These are phyloP conservation scores for Sebastes kiyomatsui DNA, from an alignment of 2,797 vertebrate genomes.

Conservation along the genomic window DNA sequence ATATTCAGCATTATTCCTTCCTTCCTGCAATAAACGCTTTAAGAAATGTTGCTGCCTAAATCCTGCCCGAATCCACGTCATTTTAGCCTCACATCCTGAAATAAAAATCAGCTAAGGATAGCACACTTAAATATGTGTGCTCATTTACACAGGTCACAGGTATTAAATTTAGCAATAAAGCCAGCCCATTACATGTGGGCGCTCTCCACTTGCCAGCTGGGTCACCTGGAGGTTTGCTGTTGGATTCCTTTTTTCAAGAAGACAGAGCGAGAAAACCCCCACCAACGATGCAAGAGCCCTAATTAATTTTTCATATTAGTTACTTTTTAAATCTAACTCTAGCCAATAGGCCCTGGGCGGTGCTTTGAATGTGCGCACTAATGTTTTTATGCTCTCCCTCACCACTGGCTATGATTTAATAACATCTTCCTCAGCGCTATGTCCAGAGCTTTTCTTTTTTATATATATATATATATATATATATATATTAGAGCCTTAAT, in stretches of 20 bases:
- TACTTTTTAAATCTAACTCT: slow-evolving; percentile 81
- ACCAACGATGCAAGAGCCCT: slow-evolving; percentile 47
- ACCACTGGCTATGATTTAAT: slow-evolving; percentile 82
- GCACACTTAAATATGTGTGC: not conserved
- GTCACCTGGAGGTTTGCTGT: slow-evolving; percentile 42
- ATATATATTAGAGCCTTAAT: slow-evolving; percentile 76
- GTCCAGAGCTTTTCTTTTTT: slow-evolving; percentile 63
- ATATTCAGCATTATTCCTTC: not conserved
- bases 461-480: slow-evolving; percentile 37
- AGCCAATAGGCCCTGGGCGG: slow-evolving; percentile 65
- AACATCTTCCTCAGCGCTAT: slow-evolving; percentile 67
- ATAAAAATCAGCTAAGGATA: not conserved
- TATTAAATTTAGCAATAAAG: slow-evolving; percentile 21
- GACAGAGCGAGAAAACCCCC: slow-evolving; percentile 31
- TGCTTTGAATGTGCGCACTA: slow-evolving; percentile 72
- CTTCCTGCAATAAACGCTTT: not conserved
- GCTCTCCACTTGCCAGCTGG: not conserved
- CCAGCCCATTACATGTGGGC: slow-evolving; percentile 10
- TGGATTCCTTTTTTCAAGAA: slow-evolving; percentile 31
- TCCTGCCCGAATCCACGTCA: not conserved
- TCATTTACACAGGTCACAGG: slow-evolving; percentile 11
- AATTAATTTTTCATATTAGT: slow-evolving; percentile 82
- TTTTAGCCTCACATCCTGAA: not conserved
- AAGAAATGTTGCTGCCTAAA: not conserved
- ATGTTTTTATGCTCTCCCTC: slow-evolving; percentile 65